Percentiles rank a stretch among this genome's conserved stretches.
phyloP scores from a whole-genome alignment of 2,113 vertebrate genomes.

The Myanophis thanlyinensis region DNA sequence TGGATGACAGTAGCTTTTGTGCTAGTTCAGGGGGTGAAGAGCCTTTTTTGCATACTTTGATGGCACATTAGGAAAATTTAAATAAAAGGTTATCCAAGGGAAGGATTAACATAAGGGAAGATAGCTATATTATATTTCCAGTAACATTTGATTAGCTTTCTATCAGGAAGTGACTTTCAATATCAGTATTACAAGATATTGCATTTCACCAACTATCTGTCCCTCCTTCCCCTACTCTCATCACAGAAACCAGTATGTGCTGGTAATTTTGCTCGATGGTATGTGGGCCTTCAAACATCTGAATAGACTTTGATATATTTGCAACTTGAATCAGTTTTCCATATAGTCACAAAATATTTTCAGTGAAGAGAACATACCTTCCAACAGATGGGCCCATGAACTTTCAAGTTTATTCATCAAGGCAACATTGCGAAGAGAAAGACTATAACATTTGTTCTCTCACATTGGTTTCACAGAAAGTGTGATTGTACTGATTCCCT shows the following conservation, averaged over 20 bases:
- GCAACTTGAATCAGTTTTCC: neutral
- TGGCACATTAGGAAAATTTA: neutral
- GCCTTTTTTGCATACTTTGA: neutral
- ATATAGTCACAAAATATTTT: neutral
- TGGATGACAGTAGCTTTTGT: neutral
- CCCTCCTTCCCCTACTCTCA: neutral
- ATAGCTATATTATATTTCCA: neutral
- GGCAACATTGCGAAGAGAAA: neutral
- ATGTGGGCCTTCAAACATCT: neutral
- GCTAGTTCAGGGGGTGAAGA: neutral
- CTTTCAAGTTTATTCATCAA: neutral
- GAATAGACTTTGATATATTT: neutral
- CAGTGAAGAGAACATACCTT: neutral
- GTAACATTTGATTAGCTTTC: neutral
- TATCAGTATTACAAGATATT: neutral
- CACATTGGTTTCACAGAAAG: neutral
- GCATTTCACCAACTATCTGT: neutral
- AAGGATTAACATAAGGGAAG: neutral
- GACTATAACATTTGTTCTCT: neutral
- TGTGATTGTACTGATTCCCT: neutral
- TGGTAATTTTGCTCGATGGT: neutral
- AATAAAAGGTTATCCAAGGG: neutral
- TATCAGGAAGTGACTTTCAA: neutral
- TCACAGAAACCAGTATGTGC: neutral
- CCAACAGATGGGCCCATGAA: accelerated